A percentile compares a stretch with the other conserved stretches of the same genome.
Conservation (phyloP, 2,113 vertebrate genomes). For the Engraulis encrasicolus region DNA sequence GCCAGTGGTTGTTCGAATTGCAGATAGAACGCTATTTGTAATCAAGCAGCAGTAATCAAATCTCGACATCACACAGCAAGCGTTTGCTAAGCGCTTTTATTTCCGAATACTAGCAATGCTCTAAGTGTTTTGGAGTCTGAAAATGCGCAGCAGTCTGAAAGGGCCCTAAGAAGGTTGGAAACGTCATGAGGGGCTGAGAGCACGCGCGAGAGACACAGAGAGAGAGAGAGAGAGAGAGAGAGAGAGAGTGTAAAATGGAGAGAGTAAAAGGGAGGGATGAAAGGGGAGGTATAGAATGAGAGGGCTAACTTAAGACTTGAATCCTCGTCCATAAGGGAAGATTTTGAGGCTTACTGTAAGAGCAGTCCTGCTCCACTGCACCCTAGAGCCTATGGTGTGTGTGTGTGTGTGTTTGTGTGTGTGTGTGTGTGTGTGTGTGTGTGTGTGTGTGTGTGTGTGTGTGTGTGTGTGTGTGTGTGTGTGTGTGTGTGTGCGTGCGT, state of each 20-base stretch:
- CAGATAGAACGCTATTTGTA: no score
- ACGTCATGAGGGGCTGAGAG: background rate
- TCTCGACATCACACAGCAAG: no score
- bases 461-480: constrained; percentile 22
- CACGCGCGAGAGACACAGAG: background rate
- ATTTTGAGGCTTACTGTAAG: background rate
- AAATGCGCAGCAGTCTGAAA: no score
- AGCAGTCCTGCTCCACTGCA: background rate
- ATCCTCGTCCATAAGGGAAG: background rate
- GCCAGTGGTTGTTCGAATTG: no score
- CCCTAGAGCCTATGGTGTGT: constrained; percentile 7
- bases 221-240: background rate
- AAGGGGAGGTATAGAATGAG: background rate
- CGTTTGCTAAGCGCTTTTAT: no score
- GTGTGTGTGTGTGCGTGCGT: background rate
- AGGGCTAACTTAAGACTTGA: background rate
- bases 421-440: background rate
- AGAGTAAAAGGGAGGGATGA: background rate
- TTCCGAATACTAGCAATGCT: no score
- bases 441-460: constrained; percentile 16
- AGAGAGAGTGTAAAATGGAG: background rate
- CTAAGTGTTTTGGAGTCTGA: no score
- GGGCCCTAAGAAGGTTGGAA: no score
- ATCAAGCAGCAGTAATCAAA: no score
- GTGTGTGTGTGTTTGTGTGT: constrained; percentile 19